Evolutionary conservation across 30 jellyfish, hydroid and myxozoan genomes (phyloP).

Genomic region (Mastigias papua): DNA sequence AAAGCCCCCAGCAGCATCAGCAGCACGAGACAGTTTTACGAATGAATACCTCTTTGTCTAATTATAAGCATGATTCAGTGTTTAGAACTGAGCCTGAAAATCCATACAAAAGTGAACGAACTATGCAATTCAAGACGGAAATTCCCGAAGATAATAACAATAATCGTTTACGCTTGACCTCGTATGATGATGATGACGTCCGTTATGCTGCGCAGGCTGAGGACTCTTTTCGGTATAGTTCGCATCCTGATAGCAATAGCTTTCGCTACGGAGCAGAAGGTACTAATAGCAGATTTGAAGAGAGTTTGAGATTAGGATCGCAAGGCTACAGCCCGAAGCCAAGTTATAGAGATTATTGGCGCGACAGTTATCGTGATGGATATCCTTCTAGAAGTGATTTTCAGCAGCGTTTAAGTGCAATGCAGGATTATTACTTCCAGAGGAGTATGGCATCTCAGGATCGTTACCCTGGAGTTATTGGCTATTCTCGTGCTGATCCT

Average conservation of each 20-base stretch:
- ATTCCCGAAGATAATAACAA: conserved; percentile 69
- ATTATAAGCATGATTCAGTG: conserved; percentile 38
- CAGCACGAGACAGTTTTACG: conserved; percentile 73
- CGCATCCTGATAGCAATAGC: conserved; percentile 66
- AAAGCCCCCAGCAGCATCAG: conserved; percentile 76
- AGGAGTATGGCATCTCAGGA: conserved; percentile 69
- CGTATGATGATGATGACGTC: conserved; percentile 49
- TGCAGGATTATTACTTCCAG: conserved; percentile 59
- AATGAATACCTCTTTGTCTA: conserved; percentile 60
- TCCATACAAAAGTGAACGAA: conserved; percentile 51
- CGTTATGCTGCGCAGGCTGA: conserved; percentile 79
- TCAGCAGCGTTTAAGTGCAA: conserved; percentile 38
- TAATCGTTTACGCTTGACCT: conserved; percentile 32
- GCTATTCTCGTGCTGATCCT: conserved; percentile 60
- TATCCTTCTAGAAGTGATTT: conserved; percentile 41
- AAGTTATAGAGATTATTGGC: conserved; percentile 59
- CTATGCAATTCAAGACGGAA: conserved; percentile 77
- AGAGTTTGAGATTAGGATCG: conserved; percentile 60
- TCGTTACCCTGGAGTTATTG: conserved; percentile 66
- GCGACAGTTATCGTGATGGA: conserved; percentile 73
- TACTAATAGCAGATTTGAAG: conserved; percentile 52
- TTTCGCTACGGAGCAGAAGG: conserved; percentile 66
- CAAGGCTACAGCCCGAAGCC: conserved; percentile 75
- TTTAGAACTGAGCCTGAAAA: conserved; percentile 49
- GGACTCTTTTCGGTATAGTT: conserved; percentile 47